These are phyloP conservation scores for Cacoxenus indagator DNA, from an alignment of 2,888 invertebrate genomes.

Conservation along the genomic window DNA sequence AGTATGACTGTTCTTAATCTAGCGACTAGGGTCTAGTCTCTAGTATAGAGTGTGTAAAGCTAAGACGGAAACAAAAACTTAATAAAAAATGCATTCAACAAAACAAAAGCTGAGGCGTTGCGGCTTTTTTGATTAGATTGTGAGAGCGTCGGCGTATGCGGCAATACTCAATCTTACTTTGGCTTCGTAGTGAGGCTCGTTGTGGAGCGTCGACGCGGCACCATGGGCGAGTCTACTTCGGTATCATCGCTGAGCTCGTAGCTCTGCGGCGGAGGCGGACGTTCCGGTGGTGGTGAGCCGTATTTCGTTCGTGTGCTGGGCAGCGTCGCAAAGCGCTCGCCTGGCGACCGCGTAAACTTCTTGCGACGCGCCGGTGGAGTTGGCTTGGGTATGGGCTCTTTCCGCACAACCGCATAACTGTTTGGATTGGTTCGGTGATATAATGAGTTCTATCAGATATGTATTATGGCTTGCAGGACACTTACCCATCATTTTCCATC, in stretches of 20 bases:
- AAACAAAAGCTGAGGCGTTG: slow-evolving; percentile 68
- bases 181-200: slow-evolving; percentile 73
- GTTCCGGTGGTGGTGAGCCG: slow-evolving; percentile 70
- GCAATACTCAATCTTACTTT: slow-evolving; percentile 51
- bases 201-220: slow-evolving; percentile 76
- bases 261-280: slow-evolving; percentile 76
- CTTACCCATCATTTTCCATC: slow-evolving; percentile 70
- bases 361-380: slow-evolving; percentile 75
- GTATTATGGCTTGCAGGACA: slow-evolving; percentile 9
- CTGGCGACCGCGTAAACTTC: slow-evolving; percentile 73
- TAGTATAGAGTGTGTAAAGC: slow-evolving; percentile 32
- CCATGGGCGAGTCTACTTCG: slow-evolving; percentile 67
- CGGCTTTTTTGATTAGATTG: slow-evolving; percentile 14
- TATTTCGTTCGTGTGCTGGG: slow-evolving; percentile 72
- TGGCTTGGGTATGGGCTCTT: slow-evolving; percentile 76
- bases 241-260: slow-evolving; percentile 71
- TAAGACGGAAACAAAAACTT: slow-evolving; percentile 30
- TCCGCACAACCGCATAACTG: slow-evolving; percentile 85
- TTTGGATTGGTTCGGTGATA: background rate
- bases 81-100: slow-evolving; percentile 27
- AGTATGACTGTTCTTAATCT: slow-evolving; percentile 36
- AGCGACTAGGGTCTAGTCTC: slow-evolving; percentile 43
- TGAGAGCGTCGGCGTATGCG: slow-evolving; percentile 22
- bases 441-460: slow-evolving; percentile 52
- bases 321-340: slow-evolving; percentile 80